Conservation (phyloP, 2,113 vertebrate species). For the Labeo catla region DNA sequence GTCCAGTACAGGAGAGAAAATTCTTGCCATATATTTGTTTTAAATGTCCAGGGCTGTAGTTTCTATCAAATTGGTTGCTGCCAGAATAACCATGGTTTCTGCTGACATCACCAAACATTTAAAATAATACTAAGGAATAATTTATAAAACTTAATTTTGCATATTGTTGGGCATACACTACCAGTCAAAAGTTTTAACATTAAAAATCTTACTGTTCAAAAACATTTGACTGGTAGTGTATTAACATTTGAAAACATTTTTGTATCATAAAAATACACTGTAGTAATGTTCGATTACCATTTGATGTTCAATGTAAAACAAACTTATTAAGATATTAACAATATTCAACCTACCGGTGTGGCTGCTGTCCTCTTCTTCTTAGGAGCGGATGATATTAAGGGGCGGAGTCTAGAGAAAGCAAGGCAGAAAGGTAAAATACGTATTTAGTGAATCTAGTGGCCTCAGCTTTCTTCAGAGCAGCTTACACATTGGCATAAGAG, state of each 20-base stretch:
- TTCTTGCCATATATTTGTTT: background rate
- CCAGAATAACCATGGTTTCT: background rate
- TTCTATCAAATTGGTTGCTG: background rate
- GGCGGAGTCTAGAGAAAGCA: slow-evolving; percentile 67
- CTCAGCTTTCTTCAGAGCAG: background rate
- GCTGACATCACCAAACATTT: background rate
- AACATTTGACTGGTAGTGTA: too few relatives aligned
- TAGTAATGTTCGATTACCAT: background rate
- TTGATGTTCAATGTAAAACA: background rate
- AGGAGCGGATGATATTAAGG: slow-evolving; percentile 67
- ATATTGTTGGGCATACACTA: background rate
- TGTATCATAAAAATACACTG: background rate
- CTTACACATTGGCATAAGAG: background rate
- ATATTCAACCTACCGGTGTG: slow-evolving; percentile 57
- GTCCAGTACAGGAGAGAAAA: background rate
- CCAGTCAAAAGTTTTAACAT: too few relatives aligned
- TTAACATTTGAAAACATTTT: background rate
- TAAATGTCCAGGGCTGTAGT: background rate
- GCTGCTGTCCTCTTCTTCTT: slow-evolving; percentile 65
- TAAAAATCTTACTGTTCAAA: too few relatives aligned
- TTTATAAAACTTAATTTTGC: background rate
- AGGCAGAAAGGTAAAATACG: background rate
- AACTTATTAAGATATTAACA: background rate
- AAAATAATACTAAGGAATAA: too few relatives aligned
- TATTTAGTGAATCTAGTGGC: background rate